Base-by-base conservation (phyloP, 64 coral and sea anemone genomes). In the Anthopleura sola region DNA sequence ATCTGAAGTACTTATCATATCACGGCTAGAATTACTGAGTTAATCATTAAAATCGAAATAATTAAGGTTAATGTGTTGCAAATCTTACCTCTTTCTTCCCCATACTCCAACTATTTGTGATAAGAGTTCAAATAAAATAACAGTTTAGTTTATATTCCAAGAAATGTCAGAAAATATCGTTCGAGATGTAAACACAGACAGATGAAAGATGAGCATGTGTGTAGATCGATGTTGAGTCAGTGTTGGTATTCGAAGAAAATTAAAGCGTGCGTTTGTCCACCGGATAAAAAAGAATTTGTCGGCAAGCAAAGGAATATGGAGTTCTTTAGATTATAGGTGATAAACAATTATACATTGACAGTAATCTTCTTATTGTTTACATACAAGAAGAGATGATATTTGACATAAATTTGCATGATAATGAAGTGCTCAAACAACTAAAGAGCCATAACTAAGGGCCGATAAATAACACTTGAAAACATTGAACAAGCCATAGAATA, bases 401-500 rank as follows among this genome's bases (percentile, higher is more conserved):
- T 71, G 66, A 71, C n/a, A 71, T 71, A 71, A 71, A 71, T 71
- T 71, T 71, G 29, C 66, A 71, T 71, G 66, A 71, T 71, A 71
- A 71, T 71, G 40, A 32, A 31, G 31, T 13, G 7, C 10, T 71
- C 66, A 71, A 71, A 71, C 26, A 31, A 32, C 66, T 34, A 34
- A 28, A 71, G 29, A 53, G 50, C 50, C 50, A 53, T 13, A 15
- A 53, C 50, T 53, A 53, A 53, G 50, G 2, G 13, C 66, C 2
- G 29, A 28, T 71, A 71, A 71, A 71, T 71, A 71, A 34, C 66
- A 71, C 66, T 71, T 34, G 24, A 71, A 71, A 62, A 62, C 58
- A 17, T 20, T 58, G 17, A 58, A 58, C 14, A 18, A 2, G 55
- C 19, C 55, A 20, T 12, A 56, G 55, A 14, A 3, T 2, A 56